Evolutionary conservation across 2,113 vertebrate genomes (phyloP).

Genomic region (Helogale parvula): DNA sequence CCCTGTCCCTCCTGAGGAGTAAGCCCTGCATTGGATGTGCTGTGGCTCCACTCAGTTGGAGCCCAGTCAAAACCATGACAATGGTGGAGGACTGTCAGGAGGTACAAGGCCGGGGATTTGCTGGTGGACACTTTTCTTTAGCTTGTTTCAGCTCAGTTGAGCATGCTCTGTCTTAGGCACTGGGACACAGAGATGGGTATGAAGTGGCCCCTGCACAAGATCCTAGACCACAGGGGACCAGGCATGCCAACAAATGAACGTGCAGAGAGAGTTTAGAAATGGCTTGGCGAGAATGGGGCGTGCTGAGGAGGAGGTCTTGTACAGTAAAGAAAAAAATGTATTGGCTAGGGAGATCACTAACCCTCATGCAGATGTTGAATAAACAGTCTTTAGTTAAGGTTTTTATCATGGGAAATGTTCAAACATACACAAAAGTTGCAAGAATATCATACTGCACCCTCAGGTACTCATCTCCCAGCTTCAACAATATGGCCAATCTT

Average conservation of each 20-base stretch:
- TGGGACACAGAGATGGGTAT: neutral
- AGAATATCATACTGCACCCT: neutral
- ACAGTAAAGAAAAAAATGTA: neutral
- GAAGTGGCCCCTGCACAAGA: neutral
- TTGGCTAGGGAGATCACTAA: neutral
- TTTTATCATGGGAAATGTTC: neutral
- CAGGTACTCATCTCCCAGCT: neutral
- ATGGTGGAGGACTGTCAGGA: accelerated
- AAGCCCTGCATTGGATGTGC: neutral
- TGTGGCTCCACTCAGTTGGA: neutral
- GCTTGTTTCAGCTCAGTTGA: neutral
- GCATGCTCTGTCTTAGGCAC: neutral
- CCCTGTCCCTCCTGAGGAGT: neutral
- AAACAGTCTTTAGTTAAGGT: neutral
- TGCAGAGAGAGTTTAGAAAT: neutral
- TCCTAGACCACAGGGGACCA: neutral
- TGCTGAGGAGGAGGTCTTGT: neutral
- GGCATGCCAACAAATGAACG: neutral
- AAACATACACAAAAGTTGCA: neutral
- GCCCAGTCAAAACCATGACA: neutral
- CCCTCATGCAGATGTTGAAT: neutral
- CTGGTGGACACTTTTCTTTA: neutral
- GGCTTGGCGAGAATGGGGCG: accelerated
- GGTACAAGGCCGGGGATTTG: neutral
- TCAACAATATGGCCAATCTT: neutral